These are phyloP conservation scores for Drosophila subpulchrella DNA, from an alignment of 1,140 invertebrate genomes.

Conservation along the genomic window DNA sequence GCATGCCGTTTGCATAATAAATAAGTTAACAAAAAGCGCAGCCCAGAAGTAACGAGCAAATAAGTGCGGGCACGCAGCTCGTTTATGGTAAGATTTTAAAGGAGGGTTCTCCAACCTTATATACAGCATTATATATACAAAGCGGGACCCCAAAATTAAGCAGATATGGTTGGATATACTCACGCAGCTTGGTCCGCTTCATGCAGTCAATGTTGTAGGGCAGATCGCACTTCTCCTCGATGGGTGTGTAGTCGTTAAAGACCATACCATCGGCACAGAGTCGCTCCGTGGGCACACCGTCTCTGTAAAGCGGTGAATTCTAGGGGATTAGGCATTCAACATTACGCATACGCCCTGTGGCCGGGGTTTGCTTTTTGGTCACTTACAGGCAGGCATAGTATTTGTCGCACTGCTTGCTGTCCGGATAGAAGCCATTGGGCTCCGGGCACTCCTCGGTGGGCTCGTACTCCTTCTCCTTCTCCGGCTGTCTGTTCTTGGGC, in stretches of 20 bases:
- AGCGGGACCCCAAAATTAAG: conserved; percentile 37
- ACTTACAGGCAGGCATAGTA: conserved; percentile 92
- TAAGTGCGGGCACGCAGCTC: conserved; percentile 61
- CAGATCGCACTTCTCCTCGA: conserved; percentile 94
- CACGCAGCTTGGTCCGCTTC: conserved; percentile 91
- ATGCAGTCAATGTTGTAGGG: conserved; percentile 94
- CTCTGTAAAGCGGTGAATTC: conserved; percentile 83
- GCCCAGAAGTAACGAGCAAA: conserved; percentile 70
- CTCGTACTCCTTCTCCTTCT: conserved; percentile 44
- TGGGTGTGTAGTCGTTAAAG: conserved; percentile 93
- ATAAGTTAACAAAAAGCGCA: conserved; percentile 56
- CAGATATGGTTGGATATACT: conserved; percentile 84
- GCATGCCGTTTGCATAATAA: conserved; percentile 79
- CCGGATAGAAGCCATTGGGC: conserved; percentile 93
- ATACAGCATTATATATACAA: conserved; percentile 51
- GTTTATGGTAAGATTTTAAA: conserved; percentile 62
- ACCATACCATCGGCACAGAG: conserved; percentile 96
- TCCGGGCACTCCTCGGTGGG: conserved; percentile 90
- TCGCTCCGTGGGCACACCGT: conserved; percentile 90
- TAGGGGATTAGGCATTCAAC: neutral
- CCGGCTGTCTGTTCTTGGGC: conserved; percentile 57
- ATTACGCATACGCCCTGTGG: conserved; percentile 48
- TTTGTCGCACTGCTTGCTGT: conserved; percentile 95
- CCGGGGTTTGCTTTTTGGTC: neutral
- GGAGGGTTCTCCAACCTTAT: neutral